A percentile compares a stretch with the other conserved stretches of the same genome.
These are phyloP conservation scores for Astyanax mexicanus DNA, from an alignment of 2,797 vertebrate species.

Conservation along the genomic window DNA sequence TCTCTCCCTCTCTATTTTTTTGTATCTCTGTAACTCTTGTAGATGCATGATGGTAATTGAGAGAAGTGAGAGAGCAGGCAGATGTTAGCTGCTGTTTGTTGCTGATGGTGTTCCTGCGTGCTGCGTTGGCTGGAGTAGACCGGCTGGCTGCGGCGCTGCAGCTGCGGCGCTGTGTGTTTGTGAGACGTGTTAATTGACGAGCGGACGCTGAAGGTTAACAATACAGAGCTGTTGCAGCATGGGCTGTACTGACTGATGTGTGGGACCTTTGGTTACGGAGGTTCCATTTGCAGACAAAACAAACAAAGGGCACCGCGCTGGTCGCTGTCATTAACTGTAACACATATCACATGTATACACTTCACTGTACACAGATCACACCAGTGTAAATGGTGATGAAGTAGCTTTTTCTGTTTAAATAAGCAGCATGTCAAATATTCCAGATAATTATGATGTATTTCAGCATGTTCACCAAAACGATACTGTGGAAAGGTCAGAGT, in stretches of 20 bases:
- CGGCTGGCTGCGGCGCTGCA: constrained; percentile 56
- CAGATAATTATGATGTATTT: neutral
- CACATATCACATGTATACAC: neutral
- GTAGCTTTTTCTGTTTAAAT: neutral
- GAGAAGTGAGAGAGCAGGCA: constrained; percentile 21
- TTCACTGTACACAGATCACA: neutral
- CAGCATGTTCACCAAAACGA: neutral
- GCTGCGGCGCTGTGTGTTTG: constrained; percentile 57
- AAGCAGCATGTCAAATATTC: neutral
- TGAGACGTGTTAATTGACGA: constrained; percentile 57
- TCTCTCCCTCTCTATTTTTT: no score
- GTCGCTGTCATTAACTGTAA: neutral
- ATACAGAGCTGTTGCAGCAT: constrained; percentile 37
- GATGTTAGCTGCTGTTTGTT: constrained; percentile 34
- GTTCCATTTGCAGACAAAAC: constrained; percentile 40
- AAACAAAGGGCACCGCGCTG: constrained; percentile 18
- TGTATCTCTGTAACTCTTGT: neutral
- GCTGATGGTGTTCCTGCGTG: constrained; percentile 4
- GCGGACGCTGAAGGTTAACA: constrained; percentile 57
- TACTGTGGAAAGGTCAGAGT: no score
- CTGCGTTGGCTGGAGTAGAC: constrained; percentile 40
- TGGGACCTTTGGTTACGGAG: constrained; percentile 12
- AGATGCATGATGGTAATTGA: constrained; percentile 1
- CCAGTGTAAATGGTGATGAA: neutral
- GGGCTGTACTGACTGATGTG: constrained; percentile 47